Evolutionary conservation across 2,888 invertebrate genomes (phyloP).

Genomic region (Branchellion lobata): DNA sequence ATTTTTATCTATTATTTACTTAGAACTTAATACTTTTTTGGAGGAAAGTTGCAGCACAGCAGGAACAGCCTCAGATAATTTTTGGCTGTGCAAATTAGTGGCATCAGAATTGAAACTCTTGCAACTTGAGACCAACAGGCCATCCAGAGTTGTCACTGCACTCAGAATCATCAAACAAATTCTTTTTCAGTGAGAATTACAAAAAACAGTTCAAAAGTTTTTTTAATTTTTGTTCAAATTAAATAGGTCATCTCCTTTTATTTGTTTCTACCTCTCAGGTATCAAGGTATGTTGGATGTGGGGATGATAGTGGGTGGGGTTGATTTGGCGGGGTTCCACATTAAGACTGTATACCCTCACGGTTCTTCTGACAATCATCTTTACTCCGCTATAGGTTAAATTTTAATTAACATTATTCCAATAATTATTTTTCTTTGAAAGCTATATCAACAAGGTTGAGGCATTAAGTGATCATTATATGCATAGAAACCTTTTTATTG

Average conservation of each 20-base stretch:
- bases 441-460: no score
- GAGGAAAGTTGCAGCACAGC: conserved; percentile 13
- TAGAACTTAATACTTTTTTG: not conserved
- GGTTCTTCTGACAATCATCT: conserved; percentile 35
- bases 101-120: conserved; percentile 28
- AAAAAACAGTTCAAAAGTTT: not conserved
- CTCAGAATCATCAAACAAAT: conserved; percentile 25
- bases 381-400: conserved; percentile 36
- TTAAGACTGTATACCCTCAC: conserved; percentile 33
- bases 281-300: conserved; percentile 38
- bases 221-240: not conserved
- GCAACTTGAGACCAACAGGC: conserved; percentile 31
- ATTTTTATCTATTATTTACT: not conserved
- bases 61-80: conserved; percentile 33
- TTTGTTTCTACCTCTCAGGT: no score
- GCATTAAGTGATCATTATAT: no score
- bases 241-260: not conserved
- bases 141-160: conserved; percentile 13
- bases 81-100: conserved; percentile 25
- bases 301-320: conserved; percentile 36
- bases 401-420: not conserved
- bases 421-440: not conserved
- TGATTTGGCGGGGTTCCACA: conserved; percentile 19
- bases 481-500: no score
- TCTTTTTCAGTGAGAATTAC: conserved; percentile 26